A percentile compares a stretch with the other conserved stretches of the same genome.
Conservation (phyloP, 2,888 invertebrate species). For the Hypselothyrea guttata region DNA sequence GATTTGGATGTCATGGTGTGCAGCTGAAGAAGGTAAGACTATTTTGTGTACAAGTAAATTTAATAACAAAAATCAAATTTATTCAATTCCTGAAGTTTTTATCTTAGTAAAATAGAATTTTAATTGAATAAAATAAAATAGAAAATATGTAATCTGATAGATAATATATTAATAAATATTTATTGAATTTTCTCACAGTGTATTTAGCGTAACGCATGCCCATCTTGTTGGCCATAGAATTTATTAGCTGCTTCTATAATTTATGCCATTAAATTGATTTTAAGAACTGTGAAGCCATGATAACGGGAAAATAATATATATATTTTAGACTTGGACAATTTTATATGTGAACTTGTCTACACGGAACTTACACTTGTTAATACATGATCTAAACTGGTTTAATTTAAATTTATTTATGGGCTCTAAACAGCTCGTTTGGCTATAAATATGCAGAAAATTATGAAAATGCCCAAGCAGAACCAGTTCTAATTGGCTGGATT, state of each 20-base stretch:
- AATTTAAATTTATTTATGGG: conserved; percentile 14
- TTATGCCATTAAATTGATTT: conserved; percentile 48
- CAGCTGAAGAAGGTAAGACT: no score
- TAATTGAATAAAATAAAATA: no score
- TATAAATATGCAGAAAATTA: conserved; percentile 5
- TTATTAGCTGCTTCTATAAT: conserved; percentile 28
- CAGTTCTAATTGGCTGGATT: conserved; percentile 8
- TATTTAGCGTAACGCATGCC: no score
- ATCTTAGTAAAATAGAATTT: no score
- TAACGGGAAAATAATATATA: conserved; percentile 29
- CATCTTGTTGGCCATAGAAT: conserved; percentile 33
- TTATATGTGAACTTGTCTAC: neutral
- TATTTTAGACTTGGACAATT: neutral
- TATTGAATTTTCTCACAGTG: no score
- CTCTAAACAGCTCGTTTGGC: conserved; percentile 35
- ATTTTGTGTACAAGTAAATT: no score
- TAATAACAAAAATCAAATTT: no score
- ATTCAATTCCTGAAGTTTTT: no score
- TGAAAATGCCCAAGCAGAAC: conserved; percentile 14
- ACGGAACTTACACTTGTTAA: no score
- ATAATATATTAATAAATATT: no score
- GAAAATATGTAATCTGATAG: no score
- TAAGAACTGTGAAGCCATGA: conserved; percentile 16
- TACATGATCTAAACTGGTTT: conserved; percentile 15
- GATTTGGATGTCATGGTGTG: no score